Evolutionary conservation across 2,888 invertebrate species (phyloP).

Genomic region (Tetropium fuscum): DNA sequence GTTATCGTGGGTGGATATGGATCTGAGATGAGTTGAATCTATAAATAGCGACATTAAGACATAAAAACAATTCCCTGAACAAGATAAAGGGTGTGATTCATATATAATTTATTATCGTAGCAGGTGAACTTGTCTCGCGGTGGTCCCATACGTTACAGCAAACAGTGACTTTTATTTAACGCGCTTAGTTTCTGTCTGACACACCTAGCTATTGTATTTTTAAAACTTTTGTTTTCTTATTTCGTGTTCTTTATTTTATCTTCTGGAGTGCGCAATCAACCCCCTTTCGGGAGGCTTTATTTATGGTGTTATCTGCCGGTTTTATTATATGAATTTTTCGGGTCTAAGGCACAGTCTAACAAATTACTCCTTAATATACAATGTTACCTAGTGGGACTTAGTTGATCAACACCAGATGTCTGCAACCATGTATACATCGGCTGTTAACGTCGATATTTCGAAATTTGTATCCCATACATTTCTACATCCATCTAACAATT

Average conservation of each 20-base stretch:
- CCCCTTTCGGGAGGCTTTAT: neutral
- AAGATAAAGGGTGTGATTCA: conserved; percentile 49
- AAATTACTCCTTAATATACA: too few species aligned
- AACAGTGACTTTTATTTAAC: conserved; percentile 57
- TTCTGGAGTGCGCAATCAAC: conserved; percentile 4
- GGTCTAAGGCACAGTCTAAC: too few species aligned
- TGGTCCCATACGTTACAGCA: conserved; percentile 56
- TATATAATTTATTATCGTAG: conserved; percentile 54
- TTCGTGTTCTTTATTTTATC: conserved; percentile 16
- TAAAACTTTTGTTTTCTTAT: conserved; percentile 39
- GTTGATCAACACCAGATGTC: neutral
- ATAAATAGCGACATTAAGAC: conserved; percentile 46
- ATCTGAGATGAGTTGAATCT: conserved; percentile 34
- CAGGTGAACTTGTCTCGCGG: conserved; percentile 56
- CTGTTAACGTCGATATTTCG: neutral
- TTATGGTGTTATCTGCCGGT: too few species aligned
- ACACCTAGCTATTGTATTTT: conserved; percentile 54
- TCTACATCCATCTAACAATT: too few species aligned
- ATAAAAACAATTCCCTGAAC: conserved; percentile 46
- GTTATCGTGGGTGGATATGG: conserved; percentile 14
- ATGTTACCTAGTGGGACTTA: too few species aligned
- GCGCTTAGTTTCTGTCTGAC: conserved; percentile 47
- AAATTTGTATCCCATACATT: too few species aligned
- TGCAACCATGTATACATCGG: conserved; percentile 1
- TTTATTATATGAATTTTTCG: too few species aligned